Percentiles rank a stretch among this genome's conserved stretches.
phyloP scores from a whole-genome alignment of 2,113 vertebrate species.

The Gymnocephalus cernua region DNA sequence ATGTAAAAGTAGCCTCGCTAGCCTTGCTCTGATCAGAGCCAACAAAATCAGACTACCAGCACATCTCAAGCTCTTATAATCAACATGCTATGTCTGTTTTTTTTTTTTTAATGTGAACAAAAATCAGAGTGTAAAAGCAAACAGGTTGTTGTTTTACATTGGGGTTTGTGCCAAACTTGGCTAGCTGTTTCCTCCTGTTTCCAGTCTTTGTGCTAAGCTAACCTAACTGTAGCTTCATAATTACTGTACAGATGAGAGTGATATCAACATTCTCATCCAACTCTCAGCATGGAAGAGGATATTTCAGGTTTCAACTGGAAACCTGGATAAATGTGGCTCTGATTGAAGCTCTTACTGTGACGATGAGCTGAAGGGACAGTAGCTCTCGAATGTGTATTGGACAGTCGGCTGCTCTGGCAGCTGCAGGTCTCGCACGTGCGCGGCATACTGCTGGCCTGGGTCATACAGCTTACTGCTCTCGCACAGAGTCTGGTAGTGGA shows the following conservation, averaged over 20 bases:
- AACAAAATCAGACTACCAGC: too few species aligned
- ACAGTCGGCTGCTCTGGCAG: conserved; percentile 86
- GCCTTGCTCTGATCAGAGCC: too few species aligned
- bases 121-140: too few species aligned
- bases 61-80: too few species aligned
- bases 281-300: neutral
- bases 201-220: neutral
- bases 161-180: neutral
- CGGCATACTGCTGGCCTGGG: conserved; percentile 93
- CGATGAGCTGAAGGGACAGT: conserved; percentile 75
- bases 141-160: neutral
- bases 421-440: conserved; percentile 90
- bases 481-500: conserved; percentile 95
- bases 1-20: too few species aligned
- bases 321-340: too few species aligned
- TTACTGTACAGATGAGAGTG: neutral
- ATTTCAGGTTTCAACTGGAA: neutral
- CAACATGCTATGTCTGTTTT: too few species aligned
- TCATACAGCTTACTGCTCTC: conserved; percentile 98
- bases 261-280: neutral
- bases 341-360: conserved; percentile 67
- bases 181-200: neutral
- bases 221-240: neutral
- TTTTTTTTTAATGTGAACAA: too few species aligned
- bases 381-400: conserved; percentile 91